A percentile compares a stretch with the other conserved stretches of the same genome.
phyloP scores from a whole-genome alignment of 2,888 invertebrate species.

The Mythimna ferrago region DNA sequence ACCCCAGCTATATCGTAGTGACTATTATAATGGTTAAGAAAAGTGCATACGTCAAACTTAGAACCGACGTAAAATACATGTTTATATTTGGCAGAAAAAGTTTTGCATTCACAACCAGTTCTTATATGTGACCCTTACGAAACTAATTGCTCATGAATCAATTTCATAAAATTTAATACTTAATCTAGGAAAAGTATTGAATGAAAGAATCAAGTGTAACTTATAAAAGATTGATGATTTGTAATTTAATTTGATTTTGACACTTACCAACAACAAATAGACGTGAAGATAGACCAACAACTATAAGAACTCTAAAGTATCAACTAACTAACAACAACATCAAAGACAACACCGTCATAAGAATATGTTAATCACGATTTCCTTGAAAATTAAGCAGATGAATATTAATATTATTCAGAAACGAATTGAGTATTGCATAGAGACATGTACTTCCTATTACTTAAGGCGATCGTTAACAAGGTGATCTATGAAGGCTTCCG shows the following conservation, averaged over 20 bases:
- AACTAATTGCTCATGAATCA: not conserved
- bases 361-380: constrained; percentile 25
- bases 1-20: constrained; percentile 1
- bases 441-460: constrained; percentile 9
- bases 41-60: not conserved
- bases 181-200: not conserved
- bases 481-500: not conserved
- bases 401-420: constrained; percentile 4
- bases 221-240: not conserved
- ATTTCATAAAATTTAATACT: not conserved
- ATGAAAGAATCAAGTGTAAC: not conserved
- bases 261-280: constrained; percentile 28
- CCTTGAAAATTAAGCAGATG: constrained; percentile 32
- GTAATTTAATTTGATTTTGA: not conserved
- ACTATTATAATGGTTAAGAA: not conserved
- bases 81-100: not conserved
- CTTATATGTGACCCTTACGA: constrained; percentile 5
- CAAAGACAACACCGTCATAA: constrained; percentile 16
- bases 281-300: constrained; percentile 7
- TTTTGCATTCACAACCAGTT: not conserved
- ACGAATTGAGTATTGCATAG: not conserved
- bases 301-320: constrained; percentile 9
- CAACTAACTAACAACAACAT: constrained; percentile 1
- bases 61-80: not conserved
- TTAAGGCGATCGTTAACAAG: not conserved